These are phyloP conservation scores for Littorina saxatilis DNA, from an alignment of 1,140 invertebrate species.

Conservation along the genomic window DNA sequence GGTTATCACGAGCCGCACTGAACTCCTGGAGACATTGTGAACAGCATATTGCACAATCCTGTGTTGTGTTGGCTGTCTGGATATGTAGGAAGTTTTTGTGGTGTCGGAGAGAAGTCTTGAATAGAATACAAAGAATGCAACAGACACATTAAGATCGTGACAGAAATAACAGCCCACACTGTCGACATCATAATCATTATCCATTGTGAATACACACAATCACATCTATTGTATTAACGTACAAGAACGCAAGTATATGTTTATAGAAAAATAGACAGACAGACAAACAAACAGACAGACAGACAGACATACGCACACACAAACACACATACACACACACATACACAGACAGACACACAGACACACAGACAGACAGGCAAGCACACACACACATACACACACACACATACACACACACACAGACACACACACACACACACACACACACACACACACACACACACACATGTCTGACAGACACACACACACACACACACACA, in stretches of 20 bases:
- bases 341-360: neutral
- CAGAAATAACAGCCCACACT: neutral
- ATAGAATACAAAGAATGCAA: neutral
- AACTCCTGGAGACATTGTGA: too few species aligned
- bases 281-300: neutral
- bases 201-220: neutral
- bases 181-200: neutral
- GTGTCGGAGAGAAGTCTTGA: too few species aligned
- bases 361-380: too few species aligned
- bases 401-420: slow-evolving; percentile 2
- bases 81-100: too few species aligned
- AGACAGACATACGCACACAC: neutral
- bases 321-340: neutral
- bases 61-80: too few species aligned
- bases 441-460: slow-evolving; percentile 19
- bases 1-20: too few species aligned
- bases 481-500: slow-evolving; percentile 4
- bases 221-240: neutral
- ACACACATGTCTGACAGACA: too few species aligned
- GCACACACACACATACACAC: too few species aligned
- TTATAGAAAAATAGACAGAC: neutral
- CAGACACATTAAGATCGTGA: neutral
- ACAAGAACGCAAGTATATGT: neutral
- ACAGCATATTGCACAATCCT: too few species aligned
- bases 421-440: slow-evolving; percentile 2